These are phyloP conservation scores for Vidua chalybeata DNA, from an alignment of 2,113 vertebrate genomes.

Conservation along the genomic window DNA sequence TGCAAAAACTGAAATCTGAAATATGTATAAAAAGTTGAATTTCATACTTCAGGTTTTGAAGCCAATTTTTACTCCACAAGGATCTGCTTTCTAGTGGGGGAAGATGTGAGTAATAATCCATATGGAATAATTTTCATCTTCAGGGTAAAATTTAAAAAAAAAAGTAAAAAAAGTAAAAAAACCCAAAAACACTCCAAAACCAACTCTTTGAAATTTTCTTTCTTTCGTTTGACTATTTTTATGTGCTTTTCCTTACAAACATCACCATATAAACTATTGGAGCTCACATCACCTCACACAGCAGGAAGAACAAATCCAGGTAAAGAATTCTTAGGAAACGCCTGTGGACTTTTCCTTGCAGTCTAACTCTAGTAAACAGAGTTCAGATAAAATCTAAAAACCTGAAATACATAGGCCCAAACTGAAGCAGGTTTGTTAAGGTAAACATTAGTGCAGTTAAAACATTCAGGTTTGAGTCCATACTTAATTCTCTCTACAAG, in stretches of 20 bases:
- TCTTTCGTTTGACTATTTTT: not conserved
- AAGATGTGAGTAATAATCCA: slow-evolving; percentile 34
- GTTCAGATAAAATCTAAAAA: not conserved
- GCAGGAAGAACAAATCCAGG: not conserved
- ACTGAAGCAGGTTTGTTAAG: not conserved
- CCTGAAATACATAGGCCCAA: not conserved
- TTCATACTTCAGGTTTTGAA: slow-evolving; percentile 20
- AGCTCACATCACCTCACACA: not conserved
- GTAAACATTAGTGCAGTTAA: not conserved
- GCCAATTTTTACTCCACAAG: slow-evolving; percentile 40
- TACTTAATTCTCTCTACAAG: not conserved
- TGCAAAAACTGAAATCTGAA: slow-evolving; percentile 16
- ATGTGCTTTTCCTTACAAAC: not conserved
- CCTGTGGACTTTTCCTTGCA: not conserved
- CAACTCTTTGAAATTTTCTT: not conserved
- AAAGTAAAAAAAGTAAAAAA: not conserved
- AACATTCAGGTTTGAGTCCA: not conserved
- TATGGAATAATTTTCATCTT: slow-evolving; percentile 34
- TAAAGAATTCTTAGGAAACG: not conserved
- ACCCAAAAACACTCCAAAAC: not conserved
- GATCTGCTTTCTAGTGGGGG: not conserved
- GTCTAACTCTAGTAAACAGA: not conserved
- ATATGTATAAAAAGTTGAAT: not conserved
- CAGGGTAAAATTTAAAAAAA: not conserved
- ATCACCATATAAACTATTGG: not conserved